Evolutionary conservation across 2,113 vertebrate genomes (phyloP), one percentile per base, ranked within the genome.

Genomic region (Boleophthalmus pectinirostris): DNA sequence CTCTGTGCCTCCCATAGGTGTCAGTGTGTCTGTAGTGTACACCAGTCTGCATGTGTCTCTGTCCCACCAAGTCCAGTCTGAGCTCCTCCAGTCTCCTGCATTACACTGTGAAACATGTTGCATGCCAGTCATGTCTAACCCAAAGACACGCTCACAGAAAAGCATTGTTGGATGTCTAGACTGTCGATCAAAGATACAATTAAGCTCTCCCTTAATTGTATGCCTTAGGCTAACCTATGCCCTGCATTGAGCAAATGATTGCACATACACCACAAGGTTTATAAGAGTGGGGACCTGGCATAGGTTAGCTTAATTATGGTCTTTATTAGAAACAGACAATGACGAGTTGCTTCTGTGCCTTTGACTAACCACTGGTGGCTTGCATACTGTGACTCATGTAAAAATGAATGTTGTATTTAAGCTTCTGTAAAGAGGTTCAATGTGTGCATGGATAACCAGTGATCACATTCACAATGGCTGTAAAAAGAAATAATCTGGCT

Each of bases 301-400:
- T 89, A 84, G 89, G 84, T 89, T 89, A 88, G 78, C 84, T 89
- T 90, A 87, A 89, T 85, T 63, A 78, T 75, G 82, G 83, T 86
- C 75, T 85, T 82, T 85, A 33, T 68, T 74, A 79, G 72, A 83
- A 79, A 90, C 58, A 33, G 74, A 73, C 74, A 74, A 82, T 61
- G 72, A 83, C 84, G 82, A 85, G 85, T 90, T 86, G 83, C 87
- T 90, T 89, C 85, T 84, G 86, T 88, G 87, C 88, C 88, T 87
- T 83, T 78, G 87, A 91, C 82, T 86, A 89, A 90, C 84, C 80
- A 81, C 73, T 82, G 85, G 87, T 88, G 79, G 78, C 87, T 84
- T 88, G 81, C 81, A 73, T 77, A 79, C 57, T 69, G 69, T 81
- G 79, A 90, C 70, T 86, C 85, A 86, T 86, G 74, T 67, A 78